Evolutionary conservation across 2,797 vertebrate species (phyloP).

Genomic region (Sebastes oblongus): DNA sequence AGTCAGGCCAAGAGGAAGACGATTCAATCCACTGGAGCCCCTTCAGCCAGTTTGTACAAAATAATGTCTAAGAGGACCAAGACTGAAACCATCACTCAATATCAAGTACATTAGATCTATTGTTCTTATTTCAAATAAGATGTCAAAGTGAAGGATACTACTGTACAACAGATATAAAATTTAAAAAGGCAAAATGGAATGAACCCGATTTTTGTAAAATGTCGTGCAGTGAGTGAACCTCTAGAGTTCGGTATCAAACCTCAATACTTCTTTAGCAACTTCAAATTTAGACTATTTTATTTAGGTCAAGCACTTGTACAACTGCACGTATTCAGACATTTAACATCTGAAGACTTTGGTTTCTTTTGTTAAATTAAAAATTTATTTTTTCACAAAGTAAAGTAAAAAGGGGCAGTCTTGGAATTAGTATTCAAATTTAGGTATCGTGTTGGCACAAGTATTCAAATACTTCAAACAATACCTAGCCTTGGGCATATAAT

Average conservation of each 20-base stretch:
- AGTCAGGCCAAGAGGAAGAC: not conserved
- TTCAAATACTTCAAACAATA: not conserved
- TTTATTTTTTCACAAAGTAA: not conserved
- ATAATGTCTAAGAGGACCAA: no score
- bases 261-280: no score
- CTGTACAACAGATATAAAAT: not conserved
- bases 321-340: not conserved
- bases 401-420: not conserved
- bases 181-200: not conserved
- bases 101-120: not conserved
- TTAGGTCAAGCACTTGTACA: not conserved
- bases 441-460: not conserved
- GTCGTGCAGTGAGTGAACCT: not conserved
- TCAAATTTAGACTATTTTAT: not conserved
- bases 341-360: not conserved
- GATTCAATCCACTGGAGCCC: not conserved
- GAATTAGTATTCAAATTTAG: not conserved
- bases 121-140: not conserved
- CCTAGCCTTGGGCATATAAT: not conserved
- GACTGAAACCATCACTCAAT: not conserved
- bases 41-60: not conserved
- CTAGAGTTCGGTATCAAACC: no score
- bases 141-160: not conserved
- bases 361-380: not conserved
- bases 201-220: not conserved